Evolutionary conservation across 2,797 vertebrate genomes (phyloP), one percentile per base, ranked within the genome.

Genomic region (Coregonus sp.): DNA sequence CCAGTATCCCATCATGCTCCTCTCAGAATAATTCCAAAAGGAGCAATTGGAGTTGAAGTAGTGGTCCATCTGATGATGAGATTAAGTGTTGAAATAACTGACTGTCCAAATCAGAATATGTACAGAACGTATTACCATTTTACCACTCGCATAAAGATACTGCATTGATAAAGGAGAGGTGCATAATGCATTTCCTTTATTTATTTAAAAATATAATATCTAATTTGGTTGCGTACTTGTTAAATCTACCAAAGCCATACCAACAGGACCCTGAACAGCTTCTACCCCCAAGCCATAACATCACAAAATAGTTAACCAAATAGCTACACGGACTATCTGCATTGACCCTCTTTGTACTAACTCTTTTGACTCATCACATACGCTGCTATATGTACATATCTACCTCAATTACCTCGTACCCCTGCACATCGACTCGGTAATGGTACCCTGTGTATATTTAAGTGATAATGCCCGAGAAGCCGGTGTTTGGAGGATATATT

Each of bases 41-140:
- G 98, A 99, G 90, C 98, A 99, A 93, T 99, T 99, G 93, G 98
- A 96, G 93, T 99, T 99, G 95, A 98, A 98, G 92, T 99, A 99
- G 95, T 96, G 96, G 88, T 99, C 95, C 91, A 96, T 95, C 98
- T 99, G 91, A 86, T 90, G 87, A 89, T 89, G 92, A 90, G 90
- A 85, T 90, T 91, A 91, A 92, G 91, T 90, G 91, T 92, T 87
- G 88, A 89, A 91, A 92, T 92, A 92, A 93, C 91, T 91, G 91
- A 92, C 90, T 93, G 88, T 80, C 88, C 89, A 86, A 90, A 90
- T 89, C 89, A 89, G 90, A 90, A 89, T 77, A 85, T 87, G 90
- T 90, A 91, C 87, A 91, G 89, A 92, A 93, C 87, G 89, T 89
- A 90, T 92, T 92, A 90, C 91, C 91, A 89, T 90, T 90, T 89